Evolutionary conservation across 2,797 vertebrate genomes (phyloP), one percentile per base, ranked within the genome.

Genomic region (Euthynnus affinis): DNA sequence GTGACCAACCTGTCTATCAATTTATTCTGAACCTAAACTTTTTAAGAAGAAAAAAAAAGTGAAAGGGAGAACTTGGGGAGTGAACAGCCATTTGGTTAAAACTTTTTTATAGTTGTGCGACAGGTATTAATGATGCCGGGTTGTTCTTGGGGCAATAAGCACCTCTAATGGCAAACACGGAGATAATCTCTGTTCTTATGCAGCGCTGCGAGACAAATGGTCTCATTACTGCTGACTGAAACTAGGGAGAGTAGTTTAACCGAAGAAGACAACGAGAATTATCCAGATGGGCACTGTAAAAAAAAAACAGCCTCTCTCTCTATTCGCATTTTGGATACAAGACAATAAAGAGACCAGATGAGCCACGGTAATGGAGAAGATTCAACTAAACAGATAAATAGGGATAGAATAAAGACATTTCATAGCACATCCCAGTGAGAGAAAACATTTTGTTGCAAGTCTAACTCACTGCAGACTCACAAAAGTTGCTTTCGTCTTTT

Each of bases 151-250:
- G 76, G 75, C 72, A 88, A 89, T 91, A 90, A 86, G 85, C 78
- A 81, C 70, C 77, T 87, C 69, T 89, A 87, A 85, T 88, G 82
- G 84, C 74, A 84, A 92, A 88, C 78, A 82, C 75, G 74, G 74
- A 92, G 86, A 93, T 91, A 89, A 90, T 83, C 81, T 76, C 57
- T 74, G 78, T 78, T 91, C 84, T 83, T 85, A 64, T 78, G 70
- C 84, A 82, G 58, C 25, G 27, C 78, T 67, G 76, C 12, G 80
- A 94, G 91, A 94, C 88, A 91, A 92, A 94, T 90, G 58, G 80
- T 83, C 82, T 92, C 91, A 95, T 94, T 94, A 92, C 60, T 73
- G 48, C 78, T 61, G 76, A 90, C 76, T 84, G 87, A 93, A 88
- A 87, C 73, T 51, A 60, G 55, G 55, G 71, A 51, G 49, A 73